Evolutionary conservation across 1,140 invertebrate genomes (phyloP).

Genomic region (Drosophila murphyi): DNA sequence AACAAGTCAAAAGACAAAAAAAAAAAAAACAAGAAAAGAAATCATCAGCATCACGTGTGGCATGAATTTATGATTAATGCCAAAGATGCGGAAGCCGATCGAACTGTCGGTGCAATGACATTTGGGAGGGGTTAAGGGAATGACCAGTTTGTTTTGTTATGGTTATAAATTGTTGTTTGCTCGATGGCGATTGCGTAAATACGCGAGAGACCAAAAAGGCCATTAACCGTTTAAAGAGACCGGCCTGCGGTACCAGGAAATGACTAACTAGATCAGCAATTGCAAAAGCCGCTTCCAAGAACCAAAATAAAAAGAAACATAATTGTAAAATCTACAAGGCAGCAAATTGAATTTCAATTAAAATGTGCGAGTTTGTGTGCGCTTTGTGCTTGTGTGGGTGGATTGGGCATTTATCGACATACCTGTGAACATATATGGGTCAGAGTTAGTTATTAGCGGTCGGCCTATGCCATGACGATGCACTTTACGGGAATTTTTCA

Average conservation of each 20-base stretch:
- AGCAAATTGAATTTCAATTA: slow-evolving; percentile 69
- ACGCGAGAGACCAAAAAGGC: slow-evolving; percentile 8
- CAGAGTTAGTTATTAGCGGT: slow-evolving; percentile 75
- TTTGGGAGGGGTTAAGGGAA: background rate
- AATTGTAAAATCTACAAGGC: slow-evolving; percentile 18
- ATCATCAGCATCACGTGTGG: slow-evolving; percentile 4
- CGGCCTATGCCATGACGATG: slow-evolving; percentile 65
- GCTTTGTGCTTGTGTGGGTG: slow-evolving; percentile 8
- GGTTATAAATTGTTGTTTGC: slow-evolving; percentile 22
- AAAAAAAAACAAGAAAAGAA: background rate
- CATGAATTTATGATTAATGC: slow-evolving; percentile 41
- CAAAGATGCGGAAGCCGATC: slow-evolving; percentile 38
- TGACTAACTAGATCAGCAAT: slow-evolving; percentile 9
- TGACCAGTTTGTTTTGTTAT: slow-evolving; percentile 27
- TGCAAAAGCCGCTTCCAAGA: slow-evolving; percentile 21
- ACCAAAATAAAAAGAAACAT: slow-evolving; percentile 25
- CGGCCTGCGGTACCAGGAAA: slow-evolving; percentile 31
- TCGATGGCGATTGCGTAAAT: slow-evolving; percentile 31
- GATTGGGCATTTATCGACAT: background rate
- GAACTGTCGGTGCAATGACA: background rate
- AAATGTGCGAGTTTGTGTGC: slow-evolving; percentile 36
- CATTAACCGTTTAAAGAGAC: slow-evolving; percentile 35
- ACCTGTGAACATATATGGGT: slow-evolving; percentile 40
- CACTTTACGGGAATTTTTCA: slow-evolving; percentile 65
- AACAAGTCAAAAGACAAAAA: slow-evolving; percentile 21